phyloP scores from a whole-genome alignment of 2,113 vertebrate genomes.

The Aegithalos caudatus region DNA sequence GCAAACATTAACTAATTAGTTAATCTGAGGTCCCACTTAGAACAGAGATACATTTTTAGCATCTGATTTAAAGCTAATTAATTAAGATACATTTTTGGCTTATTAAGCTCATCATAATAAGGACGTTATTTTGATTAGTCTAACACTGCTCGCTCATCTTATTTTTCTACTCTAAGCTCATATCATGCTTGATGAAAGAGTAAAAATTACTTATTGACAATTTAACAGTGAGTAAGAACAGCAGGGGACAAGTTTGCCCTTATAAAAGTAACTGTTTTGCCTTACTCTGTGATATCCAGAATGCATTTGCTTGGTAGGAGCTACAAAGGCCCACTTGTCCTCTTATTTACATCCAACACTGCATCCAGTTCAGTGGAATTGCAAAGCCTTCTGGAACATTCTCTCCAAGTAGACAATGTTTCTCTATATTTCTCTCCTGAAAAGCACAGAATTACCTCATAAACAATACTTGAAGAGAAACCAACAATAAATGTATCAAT shows the following conservation, averaged over 20 bases:
- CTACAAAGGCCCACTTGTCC: not conserved
- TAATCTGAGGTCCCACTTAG: slow-evolving; percentile 34
- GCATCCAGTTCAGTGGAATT: not conserved
- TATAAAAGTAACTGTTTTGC: not conserved
- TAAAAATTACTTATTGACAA: slow-evolving; percentile 24
- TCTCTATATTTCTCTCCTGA: not conserved
- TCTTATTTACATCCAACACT: not conserved
- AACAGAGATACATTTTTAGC: slow-evolving; percentile 27
- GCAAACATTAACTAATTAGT: slow-evolving; percentile 55
- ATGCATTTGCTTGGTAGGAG: not conserved
- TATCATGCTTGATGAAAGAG: not conserved
- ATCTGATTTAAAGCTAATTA: slow-evolving; percentile 46
- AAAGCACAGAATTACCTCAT: not conserved
- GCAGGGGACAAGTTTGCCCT: not conserved
- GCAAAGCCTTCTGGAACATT: not conserved
- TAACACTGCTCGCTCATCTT: not conserved
- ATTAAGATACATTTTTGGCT: slow-evolving; percentile 20
- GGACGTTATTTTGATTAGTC: slow-evolving; percentile 29
- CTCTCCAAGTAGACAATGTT: not conserved
- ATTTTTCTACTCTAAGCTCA: not conserved
- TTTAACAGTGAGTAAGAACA: not conserved
- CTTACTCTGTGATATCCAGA: not conserved
- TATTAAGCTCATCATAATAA: slow-evolving; percentile 47
- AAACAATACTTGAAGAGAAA: not conserved
- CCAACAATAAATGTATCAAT: not conserved